These are phyloP conservation scores for Holothuria scabra DNA, from an alignment of 53 echinoderm and acorn worm species.

Conservation along the genomic window DNA sequence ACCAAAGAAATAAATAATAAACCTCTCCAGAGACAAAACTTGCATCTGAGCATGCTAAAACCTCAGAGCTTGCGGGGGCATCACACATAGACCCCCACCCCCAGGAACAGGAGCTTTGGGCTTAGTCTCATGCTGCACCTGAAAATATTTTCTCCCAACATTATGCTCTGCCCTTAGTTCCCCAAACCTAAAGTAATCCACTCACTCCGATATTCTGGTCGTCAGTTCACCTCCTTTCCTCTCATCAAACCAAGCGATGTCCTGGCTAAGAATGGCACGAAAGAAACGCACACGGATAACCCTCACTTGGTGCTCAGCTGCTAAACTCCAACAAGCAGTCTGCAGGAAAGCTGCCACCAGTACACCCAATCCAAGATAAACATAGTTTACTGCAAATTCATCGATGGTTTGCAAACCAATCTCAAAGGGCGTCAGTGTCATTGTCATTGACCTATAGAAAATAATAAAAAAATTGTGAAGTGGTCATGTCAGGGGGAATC, in stretches of 20 bases:
- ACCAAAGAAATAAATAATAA: too few species aligned
- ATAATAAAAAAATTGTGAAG: too few species aligned
- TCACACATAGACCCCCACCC: too few species aligned
- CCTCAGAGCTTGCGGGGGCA: too few species aligned
- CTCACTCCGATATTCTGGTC: conserved; percentile 91
- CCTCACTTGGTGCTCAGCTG: conserved; percentile 82
- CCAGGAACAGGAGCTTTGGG: too few species aligned
- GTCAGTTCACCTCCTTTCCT: conserved; percentile 89
- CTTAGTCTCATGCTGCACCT: too few species aligned
- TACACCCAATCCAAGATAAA: conserved; percentile 70
- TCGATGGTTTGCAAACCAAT: conserved; percentile 29
- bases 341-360: conserved; percentile 68
- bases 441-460: too few species aligned
- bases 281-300: conserved; percentile 72
- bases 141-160: too few species aligned
- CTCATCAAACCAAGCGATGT: conserved; percentile 94
- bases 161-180: too few species aligned
- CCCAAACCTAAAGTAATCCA: neutral
- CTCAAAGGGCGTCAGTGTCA: neutral
- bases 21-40: too few species aligned
- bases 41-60: too few species aligned
- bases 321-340: conserved; percentile 75
- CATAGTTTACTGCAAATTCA: conserved; percentile 66
- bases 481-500: too few species aligned
- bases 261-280: conserved; percentile 81